Conservation (phyloP, 2,113 vertebrate genomes). For the Hirundichthys speculiger region DNA sequence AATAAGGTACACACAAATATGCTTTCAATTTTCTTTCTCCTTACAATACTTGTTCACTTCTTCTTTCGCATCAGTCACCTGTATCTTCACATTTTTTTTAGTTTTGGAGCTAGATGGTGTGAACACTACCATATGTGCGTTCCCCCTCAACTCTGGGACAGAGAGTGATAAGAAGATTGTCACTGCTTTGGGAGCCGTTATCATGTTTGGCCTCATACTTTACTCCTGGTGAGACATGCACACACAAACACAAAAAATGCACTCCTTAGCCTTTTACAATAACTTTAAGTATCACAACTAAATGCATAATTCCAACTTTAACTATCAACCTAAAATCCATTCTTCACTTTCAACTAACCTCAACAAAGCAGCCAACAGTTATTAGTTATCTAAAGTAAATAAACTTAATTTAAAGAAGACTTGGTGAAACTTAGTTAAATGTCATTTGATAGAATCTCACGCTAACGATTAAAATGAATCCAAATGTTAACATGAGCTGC, state of each 20-base stretch:
- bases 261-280: neutral
- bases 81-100: conserved; percentile 50
- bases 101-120: conserved; percentile 69
- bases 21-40: neutral
- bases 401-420: too few relatives aligned
- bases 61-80: conserved; percentile 24
- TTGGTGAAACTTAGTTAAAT: too few relatives aligned
- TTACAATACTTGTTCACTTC: conserved; percentile 7
- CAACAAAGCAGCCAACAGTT: too few relatives aligned
- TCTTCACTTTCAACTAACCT: too few relatives aligned
- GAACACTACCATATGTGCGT: conserved; percentile 89
- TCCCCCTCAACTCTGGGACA: conserved; percentile 84
- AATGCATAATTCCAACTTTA: too few relatives aligned
- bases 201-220: conserved; percentile 90
- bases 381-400: too few relatives aligned
- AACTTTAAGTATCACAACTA: too few relatives aligned
- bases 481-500: too few relatives aligned
- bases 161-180: conserved; percentile 89
- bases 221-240: conserved; percentile 89
- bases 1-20: too few relatives aligned
- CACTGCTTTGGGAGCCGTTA: conserved; percentile 84
- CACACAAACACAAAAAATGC: neutral
- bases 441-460: too few relatives aligned
- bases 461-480: too few relatives aligned
- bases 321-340: too few relatives aligned